Evolutionary conservation across 2,888 invertebrate species (phyloP).

Genomic region (Tromatobia lineatoria): DNA sequence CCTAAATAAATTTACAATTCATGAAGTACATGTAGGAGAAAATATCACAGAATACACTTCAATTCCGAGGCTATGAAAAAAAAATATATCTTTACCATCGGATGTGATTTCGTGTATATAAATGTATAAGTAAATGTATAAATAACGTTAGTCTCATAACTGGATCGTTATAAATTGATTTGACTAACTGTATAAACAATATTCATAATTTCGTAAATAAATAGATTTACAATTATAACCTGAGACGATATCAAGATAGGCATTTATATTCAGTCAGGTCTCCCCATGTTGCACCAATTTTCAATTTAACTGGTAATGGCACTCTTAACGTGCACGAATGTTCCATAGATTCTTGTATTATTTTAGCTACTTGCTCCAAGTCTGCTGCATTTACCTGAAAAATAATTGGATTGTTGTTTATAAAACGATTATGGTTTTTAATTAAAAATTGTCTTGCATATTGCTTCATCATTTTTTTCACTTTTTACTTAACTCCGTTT

Average conservation of each 20-base stretch:
- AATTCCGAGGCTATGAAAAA: neutral
- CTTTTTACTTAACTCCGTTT: too few species aligned
- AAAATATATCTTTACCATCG: constrained; percentile 26
- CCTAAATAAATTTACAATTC: neutral
- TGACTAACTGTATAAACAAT: constrained; percentile 10
- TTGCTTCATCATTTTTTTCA: too few species aligned
- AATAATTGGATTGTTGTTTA: constrained; percentile 10
- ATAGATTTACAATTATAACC: constrained; percentile 37
- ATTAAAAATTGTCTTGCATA: too few species aligned
- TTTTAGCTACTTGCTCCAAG: constrained; percentile 87
- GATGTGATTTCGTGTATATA: constrained; percentile 35
- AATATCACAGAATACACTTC: neutral
- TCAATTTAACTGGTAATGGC: constrained; percentile 95
- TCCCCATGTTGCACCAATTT: constrained; percentile 94
- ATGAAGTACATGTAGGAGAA: neutral
- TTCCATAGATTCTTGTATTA: constrained; percentile 94
- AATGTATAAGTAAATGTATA: constrained; percentile 46
- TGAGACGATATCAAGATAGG: constrained; percentile 22
- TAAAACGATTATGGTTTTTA: constrained; percentile 16
- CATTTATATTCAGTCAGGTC: constrained; percentile 83
- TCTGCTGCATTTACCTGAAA: constrained; percentile 88
- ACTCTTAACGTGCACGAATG: constrained; percentile 90
- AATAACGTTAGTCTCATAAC: constrained; percentile 38
- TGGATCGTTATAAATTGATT: constrained; percentile 20
- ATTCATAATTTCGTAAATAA: constrained; percentile 54